A percentile compares a stretch with the other conserved stretches of the same genome.
Evolutionary conservation across 2,888 invertebrate species (phyloP).

Genomic region (Spialia ferax): DNA sequence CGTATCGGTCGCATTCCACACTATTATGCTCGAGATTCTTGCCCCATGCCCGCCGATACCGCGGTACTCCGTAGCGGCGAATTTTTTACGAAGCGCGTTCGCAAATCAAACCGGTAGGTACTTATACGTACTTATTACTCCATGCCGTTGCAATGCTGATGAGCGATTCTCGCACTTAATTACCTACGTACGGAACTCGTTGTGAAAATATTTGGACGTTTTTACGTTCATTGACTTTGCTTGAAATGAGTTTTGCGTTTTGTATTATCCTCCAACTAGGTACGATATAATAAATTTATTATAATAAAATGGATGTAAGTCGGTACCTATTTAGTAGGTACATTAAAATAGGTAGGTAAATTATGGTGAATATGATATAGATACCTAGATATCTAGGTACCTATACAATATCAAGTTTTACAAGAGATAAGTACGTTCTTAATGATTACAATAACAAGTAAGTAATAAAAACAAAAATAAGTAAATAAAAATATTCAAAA

Average conservation of each 20-base stretch:
- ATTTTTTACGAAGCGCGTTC: constrained; percentile 76
- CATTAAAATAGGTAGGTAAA: not conserved
- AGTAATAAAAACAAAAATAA: constrained; percentile 20
- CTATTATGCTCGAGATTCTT: constrained; percentile 79
- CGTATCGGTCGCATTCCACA: constrained; percentile 72
- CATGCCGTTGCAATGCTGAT: constrained; percentile 47
- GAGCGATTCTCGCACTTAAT: constrained; percentile 44
- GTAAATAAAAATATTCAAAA: constrained; percentile 45
- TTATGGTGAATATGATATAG: not conserved
- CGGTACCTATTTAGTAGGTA: not conserved
- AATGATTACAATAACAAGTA: not conserved
- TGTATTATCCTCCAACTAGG: too few species aligned
- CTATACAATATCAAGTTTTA: too few species aligned
- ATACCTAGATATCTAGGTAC: too few species aligned
- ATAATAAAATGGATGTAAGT: too few species aligned
- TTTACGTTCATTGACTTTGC: constrained; percentile 38
- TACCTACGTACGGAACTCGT: constrained; percentile 41
- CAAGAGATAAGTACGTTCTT: too few species aligned
- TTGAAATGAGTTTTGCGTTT: constrained; percentile 10
- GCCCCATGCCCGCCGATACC: constrained; percentile 60
- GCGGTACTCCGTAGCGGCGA: constrained; percentile 72
- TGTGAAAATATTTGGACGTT: constrained; percentile 39
- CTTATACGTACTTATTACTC: constrained; percentile 52
- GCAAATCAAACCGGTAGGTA: constrained; percentile 79
- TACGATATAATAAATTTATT: too few species aligned